Evolutionary conservation across 1,140 invertebrate species (phyloP).

Genomic region (Sminthurinus signatus): DNA sequence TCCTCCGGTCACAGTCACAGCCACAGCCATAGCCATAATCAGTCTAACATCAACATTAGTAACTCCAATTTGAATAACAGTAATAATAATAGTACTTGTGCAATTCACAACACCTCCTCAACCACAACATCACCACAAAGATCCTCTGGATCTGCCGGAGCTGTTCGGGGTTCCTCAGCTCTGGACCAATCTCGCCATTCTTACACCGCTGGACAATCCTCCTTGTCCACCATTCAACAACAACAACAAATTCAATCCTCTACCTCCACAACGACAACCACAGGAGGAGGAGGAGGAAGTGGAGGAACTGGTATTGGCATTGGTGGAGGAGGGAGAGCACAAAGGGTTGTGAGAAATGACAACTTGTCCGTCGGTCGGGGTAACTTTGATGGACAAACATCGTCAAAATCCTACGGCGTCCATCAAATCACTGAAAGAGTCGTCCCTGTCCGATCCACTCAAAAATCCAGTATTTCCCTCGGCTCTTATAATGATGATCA

Average conservation of each 20-base stretch:
- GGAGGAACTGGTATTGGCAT: no score
- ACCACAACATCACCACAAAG: neutral
- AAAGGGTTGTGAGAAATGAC: slow-evolving; percentile 22
- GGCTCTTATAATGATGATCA: slow-evolving; percentile 20
- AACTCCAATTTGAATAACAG: no score
- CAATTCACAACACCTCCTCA: neutral
- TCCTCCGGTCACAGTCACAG: neutral
- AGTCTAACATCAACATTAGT: no score
- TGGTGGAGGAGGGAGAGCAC: no score
- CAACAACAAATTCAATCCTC: slow-evolving; percentile 5
- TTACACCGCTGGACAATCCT: slow-evolving; percentile 4
- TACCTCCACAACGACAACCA: slow-evolving; percentile 1
- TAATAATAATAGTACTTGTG: neutral
- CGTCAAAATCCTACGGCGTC: slow-evolving; percentile 27
- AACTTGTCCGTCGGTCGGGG: slow-evolving; percentile 30
- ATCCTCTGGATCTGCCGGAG: neutral
- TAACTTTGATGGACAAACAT: slow-evolving; percentile 29
- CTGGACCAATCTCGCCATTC: slow-evolving; percentile 11
- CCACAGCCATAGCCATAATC: neutral
- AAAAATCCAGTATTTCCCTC: slow-evolving; percentile 35
- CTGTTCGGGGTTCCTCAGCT: neutral
- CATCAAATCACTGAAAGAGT: slow-evolving; percentile 26
- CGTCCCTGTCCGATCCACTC: slow-evolving; percentile 34
- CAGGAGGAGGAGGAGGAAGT: no score
- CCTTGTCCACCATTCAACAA: slow-evolving; percentile 8